A percentile compares a stretch with the other conserved stretches of the same genome.
Evolutionary conservation across 2,888 invertebrate species (phyloP).

Genomic region (Lithophane socia): DNA sequence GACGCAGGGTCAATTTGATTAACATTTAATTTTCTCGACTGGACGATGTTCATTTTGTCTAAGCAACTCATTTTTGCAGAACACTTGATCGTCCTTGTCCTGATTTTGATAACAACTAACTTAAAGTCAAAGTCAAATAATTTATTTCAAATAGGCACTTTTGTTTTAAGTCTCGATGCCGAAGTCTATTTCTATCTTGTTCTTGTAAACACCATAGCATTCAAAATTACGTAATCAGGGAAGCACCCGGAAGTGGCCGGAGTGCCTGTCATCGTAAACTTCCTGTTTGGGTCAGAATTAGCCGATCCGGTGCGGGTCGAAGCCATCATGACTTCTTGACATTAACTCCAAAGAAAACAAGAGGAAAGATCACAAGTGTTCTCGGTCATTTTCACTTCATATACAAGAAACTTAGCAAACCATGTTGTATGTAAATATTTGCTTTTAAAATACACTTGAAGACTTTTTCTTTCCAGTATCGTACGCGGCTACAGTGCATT

Average conservation of each 20-base stretch:
- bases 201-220: slow-evolving; percentile 12
- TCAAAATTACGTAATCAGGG: slow-evolving; percentile 22
- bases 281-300: slow-evolving; percentile 3
- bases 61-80: neutral
- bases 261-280: slow-evolving; percentile 26
- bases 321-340: slow-evolving; percentile 11
- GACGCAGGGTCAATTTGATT: neutral
- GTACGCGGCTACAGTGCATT: slow-evolving; percentile 65
- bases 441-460: slow-evolving; percentile 6
- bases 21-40: neutral
- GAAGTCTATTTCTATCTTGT: neutral
- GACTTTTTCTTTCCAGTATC: slow-evolving; percentile 63
- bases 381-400: neutral
- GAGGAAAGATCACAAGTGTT: slow-evolving; percentile 7
- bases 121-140: too few species aligned
- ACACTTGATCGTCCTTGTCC: neutral
- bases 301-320: slow-evolving; percentile 7
- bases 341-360: slow-evolving; percentile 17
- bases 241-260: slow-evolving; percentile 27
- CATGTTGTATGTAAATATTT: slow-evolving; percentile 32
- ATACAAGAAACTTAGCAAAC: neutral
- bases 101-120: neutral
- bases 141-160: too few species aligned
- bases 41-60: too few species aligned
- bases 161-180: neutral